Evolutionary conservation across 2,113 vertebrate species (phyloP), one percentile per base, ranked within the genome.

Genomic region (Gavia stellata): DNA sequence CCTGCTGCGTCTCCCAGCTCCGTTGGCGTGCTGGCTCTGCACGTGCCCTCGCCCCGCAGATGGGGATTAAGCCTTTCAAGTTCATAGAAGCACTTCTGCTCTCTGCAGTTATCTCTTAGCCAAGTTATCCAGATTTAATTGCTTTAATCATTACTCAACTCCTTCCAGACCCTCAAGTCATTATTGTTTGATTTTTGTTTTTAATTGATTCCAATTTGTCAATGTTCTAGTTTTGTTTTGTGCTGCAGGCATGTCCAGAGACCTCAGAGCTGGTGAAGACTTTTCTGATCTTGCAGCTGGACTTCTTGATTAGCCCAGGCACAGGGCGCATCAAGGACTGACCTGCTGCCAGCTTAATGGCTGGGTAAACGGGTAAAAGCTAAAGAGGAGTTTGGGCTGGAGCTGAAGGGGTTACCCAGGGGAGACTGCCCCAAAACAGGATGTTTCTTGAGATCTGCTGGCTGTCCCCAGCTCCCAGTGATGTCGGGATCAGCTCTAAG

Each of bases 111-210:
- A 24, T 83, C 68, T 74, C 40, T 79, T 56, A 72, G 65, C 56
- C 84, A 82, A 53, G 56, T 81, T 83, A 92, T 31, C 40, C 50
- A 59, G 42, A 82, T 79, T 89, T 94, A 94, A 63, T 90, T 86
- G 68, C 81, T 92, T 91, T 91, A 75, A 91, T 78, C 11, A 44
- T 58, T 89, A 62, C 44, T 88, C 68, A 75, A n/a, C 72, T 94
- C 83, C 62, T 94, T 94, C 81, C 86, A 91, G 91, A 92, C 77
- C 78, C 44, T 23, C 61, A 79, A 79, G 49, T 84, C 34, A 56
- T 93, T 88, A 59, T 49, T 90, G 67, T 81, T 86, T 81, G 75
- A 62, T 50, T 74, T 94, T 88, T 88, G 17, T 31, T 86, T 95
- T 61, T 72, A 94, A 91, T 79, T 85, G 40, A 36, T 87, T 92